phyloP scores from a whole-genome alignment of 2,113 vertebrate genomes.

The Numida meleagris region DNA sequence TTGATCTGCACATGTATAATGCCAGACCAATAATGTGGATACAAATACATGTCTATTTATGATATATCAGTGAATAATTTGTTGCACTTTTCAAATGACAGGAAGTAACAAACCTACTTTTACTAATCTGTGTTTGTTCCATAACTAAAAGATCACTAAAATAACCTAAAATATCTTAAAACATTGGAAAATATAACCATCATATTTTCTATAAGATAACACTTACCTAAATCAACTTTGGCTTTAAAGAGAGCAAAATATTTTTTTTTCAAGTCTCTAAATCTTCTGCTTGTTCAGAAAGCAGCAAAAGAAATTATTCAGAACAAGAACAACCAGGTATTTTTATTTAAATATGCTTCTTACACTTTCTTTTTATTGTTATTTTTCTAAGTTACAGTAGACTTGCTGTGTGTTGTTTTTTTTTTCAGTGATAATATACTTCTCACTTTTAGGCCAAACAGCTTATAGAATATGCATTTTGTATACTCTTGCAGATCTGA shows the following conservation, averaged over 20 bases:
- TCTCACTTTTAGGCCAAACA: neutral
- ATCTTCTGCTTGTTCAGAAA: neutral
- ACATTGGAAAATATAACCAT: neutral
- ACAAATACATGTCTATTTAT: neutral
- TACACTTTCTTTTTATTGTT: neutral
- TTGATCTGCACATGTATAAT: neutral
- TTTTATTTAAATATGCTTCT: neutral
- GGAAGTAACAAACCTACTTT: neutral
- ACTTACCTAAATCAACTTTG: neutral
- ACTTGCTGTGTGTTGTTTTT: neutral
- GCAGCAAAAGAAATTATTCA: neutral
- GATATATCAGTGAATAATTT: neutral
- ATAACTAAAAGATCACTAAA: neutral
- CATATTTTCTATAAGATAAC: neutral
- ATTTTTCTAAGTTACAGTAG: neutral
- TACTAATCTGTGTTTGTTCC: neutral
- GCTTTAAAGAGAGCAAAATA: neutral
- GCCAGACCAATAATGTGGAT: neutral
- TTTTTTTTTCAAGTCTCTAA: neutral
- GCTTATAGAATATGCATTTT: neutral
- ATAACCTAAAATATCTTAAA: neutral
- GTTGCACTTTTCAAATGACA: neutral
- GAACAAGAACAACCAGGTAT: neutral
- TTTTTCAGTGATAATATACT: neutral
- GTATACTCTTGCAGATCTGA: neutral